Conservation (phyloP, 1,140 invertebrate genomes). For the Drosophila subobscura region DNA sequence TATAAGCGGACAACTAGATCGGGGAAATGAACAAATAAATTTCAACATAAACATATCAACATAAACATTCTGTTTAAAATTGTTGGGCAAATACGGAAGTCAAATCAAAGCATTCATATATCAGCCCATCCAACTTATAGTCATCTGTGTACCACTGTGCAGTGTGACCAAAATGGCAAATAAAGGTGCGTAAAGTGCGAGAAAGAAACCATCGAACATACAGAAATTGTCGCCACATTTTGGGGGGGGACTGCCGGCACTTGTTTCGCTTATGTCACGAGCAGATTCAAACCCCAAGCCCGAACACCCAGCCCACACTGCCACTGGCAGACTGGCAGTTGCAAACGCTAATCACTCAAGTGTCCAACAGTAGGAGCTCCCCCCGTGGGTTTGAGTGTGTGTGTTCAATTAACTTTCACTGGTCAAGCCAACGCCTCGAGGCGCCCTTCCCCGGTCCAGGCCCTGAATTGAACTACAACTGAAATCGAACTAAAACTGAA, state of each 20-base stretch:
- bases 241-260: neutral
- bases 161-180: neutral
- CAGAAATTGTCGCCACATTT: constrained; percentile 12
- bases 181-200: constrained; percentile 10
- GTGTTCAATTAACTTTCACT: constrained; percentile 62
- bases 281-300: neutral
- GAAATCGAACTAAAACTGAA: too few relatives aligned
- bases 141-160: constrained; percentile 1
- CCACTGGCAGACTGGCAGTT: constrained; percentile 17
- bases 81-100: too few relatives aligned
- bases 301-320: neutral
- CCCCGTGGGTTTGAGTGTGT: constrained; percentile 17
- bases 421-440: constrained; percentile 51
- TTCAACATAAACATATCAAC: too few relatives aligned
- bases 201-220: constrained; percentile 4
- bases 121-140: neutral
- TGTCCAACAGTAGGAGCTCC: constrained; percentile 13
- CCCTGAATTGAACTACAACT: too few relatives aligned
- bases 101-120: constrained; percentile 16
- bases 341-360: constrained; percentile 36
- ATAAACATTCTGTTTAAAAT: too few relatives aligned
- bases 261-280: constrained; percentile 31
- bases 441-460: constrained; percentile 23
- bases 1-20: constrained; percentile 1
- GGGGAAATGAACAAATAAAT: neutral